Conservation (phyloP, 2,113 vertebrate genomes). For the Cynoglossus semilaevis region DNA sequence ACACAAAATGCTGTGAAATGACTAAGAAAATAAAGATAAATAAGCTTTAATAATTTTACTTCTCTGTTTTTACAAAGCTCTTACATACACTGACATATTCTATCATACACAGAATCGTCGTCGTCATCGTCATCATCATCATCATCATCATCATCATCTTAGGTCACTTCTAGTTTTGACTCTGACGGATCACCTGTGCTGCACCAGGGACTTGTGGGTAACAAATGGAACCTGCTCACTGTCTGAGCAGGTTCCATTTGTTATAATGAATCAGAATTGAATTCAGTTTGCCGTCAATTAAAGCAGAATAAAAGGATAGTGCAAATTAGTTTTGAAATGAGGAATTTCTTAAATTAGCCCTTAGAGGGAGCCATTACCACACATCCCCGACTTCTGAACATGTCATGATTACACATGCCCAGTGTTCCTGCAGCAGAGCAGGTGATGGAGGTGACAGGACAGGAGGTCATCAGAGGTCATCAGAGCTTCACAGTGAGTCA, state of each 20-base stretch:
- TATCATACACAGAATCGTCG: too few species aligned
- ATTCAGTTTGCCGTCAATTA: neutral
- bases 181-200: conserved; percentile 8
- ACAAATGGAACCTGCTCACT: neutral
- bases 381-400: neutral
- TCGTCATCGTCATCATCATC: too few species aligned
- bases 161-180: conserved; percentile 20
- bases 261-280: too few species aligned
- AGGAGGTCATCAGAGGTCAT: neutral
- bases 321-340: neutral
- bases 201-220: neutral
- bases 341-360: conserved; percentile 2
- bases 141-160: too few species aligned
- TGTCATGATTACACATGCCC: too few species aligned
- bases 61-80: too few species aligned
- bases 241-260: too few species aligned
- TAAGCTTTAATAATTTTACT: too few species aligned
- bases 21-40: conserved; percentile 35
- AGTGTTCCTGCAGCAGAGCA: neutral
- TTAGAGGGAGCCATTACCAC: conserved; percentile 2
- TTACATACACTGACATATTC: too few species aligned
- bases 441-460: neutral
- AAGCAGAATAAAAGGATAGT: neutral
- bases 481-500: neutral
- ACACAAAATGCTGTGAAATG: conserved; percentile 44